A percentile compares a stretch with the other conserved stretches of the same genome.
phyloP scores from a whole-genome alignment of 1,140 invertebrate species.

The Papilio xuthus region DNA sequence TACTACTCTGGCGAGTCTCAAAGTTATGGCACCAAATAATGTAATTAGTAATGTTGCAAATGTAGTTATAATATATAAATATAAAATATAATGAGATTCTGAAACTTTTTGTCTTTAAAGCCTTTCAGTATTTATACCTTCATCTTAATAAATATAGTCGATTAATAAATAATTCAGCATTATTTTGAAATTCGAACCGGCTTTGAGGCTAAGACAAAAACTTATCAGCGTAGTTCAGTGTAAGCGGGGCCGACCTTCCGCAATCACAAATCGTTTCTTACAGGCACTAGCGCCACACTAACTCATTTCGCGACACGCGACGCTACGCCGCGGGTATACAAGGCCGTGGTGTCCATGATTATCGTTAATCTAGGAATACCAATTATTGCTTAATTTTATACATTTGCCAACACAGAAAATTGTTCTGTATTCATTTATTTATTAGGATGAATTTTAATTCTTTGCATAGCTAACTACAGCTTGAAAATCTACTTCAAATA shows the following conservation, averaged over 20 bases:
- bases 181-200: background rate
- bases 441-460: background rate
- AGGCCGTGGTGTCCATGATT: background rate
- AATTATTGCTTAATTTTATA: background rate
- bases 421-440: background rate
- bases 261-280: slow-evolving; percentile 19
- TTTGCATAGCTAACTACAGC: too few species aligned
- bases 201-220: background rate
- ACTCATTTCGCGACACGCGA: slow-evolving; percentile 39
- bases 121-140: too few species aligned
- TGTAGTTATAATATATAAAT: too few species aligned
- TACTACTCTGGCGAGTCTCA: too few species aligned
- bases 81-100: too few species aligned
- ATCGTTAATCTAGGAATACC: background rate
- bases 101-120: too few species aligned
- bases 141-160: too few species aligned
- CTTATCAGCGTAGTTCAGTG: background rate
- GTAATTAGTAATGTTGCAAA: too few species aligned
- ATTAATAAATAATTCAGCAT: background rate
- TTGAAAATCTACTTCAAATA: too few species aligned
- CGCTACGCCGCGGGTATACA: slow-evolving; percentile 35
- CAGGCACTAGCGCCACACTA: slow-evolving; percentile 34
- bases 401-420: too few species aligned
- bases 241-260: slow-evolving; percentile 25
- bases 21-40: too few species aligned